These are phyloP conservation scores for Fratercula arctica DNA, from an alignment of 2,797 vertebrate species.

Conservation along the genomic window DNA sequence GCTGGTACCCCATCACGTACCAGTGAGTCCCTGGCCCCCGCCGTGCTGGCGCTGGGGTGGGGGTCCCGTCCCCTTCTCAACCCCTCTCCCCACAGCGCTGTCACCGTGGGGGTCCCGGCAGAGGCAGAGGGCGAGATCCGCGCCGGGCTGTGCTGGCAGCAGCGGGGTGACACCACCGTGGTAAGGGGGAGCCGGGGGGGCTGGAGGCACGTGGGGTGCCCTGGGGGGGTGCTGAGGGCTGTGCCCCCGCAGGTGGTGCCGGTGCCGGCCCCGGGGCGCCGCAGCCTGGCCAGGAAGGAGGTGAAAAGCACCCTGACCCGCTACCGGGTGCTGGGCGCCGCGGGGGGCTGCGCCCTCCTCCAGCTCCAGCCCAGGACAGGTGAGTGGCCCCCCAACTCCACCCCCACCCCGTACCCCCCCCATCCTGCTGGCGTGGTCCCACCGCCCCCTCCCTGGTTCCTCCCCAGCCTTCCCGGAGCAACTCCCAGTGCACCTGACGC, in stretches of 20 bases:
- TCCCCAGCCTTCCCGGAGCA: slow-evolving; percentile 71
- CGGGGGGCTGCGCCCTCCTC: slow-evolving; percentile 70
- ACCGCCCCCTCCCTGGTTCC: background rate
- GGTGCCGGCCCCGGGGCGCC: slow-evolving; percentile 53
- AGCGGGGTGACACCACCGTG: background rate
- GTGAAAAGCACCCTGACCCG: slow-evolving; percentile 72
- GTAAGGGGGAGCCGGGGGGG: slow-evolving; percentile 7
- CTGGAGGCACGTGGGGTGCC: fast-evolving
- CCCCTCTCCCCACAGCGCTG: slow-evolving; percentile 48
- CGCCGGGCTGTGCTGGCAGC: slow-evolving; percentile 55
- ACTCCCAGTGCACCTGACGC: slow-evolving; percentile 71
- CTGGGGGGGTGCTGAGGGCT: background rate
- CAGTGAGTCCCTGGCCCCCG: slow-evolving; percentile 37
- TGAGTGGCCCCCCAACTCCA: background rate
- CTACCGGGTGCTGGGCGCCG: slow-evolving; percentile 66
- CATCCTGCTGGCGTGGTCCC: too few relatives aligned
- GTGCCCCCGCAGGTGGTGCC: slow-evolving; percentile 67
- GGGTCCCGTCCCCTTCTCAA: background rate
- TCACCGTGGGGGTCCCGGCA: slow-evolving; percentile 71
- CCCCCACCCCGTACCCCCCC: fast-evolving
- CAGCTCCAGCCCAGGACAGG: slow-evolving; percentile 78
- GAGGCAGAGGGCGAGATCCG: slow-evolving; percentile 63
- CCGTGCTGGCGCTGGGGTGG: fast-evolving
- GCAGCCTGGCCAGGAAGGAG: slow-evolving; percentile 60
- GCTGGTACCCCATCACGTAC: slow-evolving; percentile 63